These are phyloP conservation scores for Agapostemon virescens DNA, from an alignment of 2,888 invertebrate genomes.

Conservation along the genomic window DNA sequence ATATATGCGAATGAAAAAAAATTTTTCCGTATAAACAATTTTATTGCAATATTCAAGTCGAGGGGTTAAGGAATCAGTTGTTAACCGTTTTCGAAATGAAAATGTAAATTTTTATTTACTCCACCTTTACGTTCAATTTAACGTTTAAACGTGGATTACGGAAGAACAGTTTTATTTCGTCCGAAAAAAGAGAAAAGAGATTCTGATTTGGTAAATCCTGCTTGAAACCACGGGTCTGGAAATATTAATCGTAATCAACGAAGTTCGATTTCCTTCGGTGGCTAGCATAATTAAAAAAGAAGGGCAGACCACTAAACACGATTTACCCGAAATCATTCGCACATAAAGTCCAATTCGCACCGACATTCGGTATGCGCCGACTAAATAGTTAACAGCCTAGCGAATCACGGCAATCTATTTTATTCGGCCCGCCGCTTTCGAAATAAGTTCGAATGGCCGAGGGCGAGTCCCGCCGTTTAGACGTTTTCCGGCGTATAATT, in stretches of 20 bases:
- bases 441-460: conserved; percentile 24
- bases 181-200: no score
- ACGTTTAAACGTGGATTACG: neutral
- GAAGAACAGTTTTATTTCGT: neutral
- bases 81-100: neutral
- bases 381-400: neutral
- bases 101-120: neutral
- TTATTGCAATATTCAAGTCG: no score
- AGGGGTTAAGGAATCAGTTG: no score
- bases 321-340: neutral
- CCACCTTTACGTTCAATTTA: neutral
- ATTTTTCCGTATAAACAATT: no score
- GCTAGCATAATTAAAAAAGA: neutral
- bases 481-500: conserved; percentile 47
- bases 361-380: neutral
- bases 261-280: neutral
- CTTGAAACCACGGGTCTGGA: neutral
- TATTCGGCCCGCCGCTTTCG: neutral
- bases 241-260: neutral
- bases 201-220: neutral
- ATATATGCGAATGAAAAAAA: no score
- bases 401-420: conserved; percentile 2
- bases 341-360: neutral
- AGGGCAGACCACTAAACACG: neutral
- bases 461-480: conserved; percentile 37